Percentiles rank a stretch among this genome's conserved stretches.
These are phyloP conservation scores for Allochrocebus solatus DNA, from an alignment of 2,797 vertebrate species.

Conservation along the genomic window DNA sequence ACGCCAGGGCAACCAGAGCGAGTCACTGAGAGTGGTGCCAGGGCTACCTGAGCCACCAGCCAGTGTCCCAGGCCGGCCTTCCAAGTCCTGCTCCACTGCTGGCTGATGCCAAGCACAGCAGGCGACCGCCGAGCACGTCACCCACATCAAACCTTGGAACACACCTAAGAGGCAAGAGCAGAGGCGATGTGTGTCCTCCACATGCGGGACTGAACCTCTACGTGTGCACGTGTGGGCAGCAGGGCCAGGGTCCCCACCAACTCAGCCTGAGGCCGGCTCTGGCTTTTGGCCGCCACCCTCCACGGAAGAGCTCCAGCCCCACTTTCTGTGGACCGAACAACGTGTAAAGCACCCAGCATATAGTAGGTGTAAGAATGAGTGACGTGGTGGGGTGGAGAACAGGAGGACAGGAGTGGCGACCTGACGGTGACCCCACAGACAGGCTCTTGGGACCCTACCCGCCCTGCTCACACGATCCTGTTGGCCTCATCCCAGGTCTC, in stretches of 20 bases:
- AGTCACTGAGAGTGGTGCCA: no score
- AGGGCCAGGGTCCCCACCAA: background rate
- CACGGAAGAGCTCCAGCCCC: fast-evolving
- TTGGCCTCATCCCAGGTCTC: background rate
- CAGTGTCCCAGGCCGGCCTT: fast-evolving
- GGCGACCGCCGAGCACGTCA: fast-evolving
- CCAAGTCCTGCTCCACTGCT: background rate
- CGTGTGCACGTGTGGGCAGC: fast-evolving
- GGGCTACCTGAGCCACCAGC: background rate
- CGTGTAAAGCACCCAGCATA: background rate
- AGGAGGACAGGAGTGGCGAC: background rate
- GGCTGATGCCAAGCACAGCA: fast-evolving
- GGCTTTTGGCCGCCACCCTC: background rate
- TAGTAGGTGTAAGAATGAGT: background rate
- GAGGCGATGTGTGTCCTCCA: fast-evolving
- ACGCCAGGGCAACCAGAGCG: background rate
- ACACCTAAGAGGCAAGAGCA: background rate
- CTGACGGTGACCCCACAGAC: background rate
- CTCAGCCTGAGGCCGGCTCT: no score
- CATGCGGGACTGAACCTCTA: fast-evolving
- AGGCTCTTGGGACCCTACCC: background rate
- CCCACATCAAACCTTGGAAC: background rate
- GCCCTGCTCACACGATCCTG: background rate
- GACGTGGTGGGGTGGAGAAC: background rate
- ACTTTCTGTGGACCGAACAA: background rate